Evolutionary conservation across 2,888 invertebrate genomes (phyloP).

Genomic region (Pristionchus maxplancki): DNA sequence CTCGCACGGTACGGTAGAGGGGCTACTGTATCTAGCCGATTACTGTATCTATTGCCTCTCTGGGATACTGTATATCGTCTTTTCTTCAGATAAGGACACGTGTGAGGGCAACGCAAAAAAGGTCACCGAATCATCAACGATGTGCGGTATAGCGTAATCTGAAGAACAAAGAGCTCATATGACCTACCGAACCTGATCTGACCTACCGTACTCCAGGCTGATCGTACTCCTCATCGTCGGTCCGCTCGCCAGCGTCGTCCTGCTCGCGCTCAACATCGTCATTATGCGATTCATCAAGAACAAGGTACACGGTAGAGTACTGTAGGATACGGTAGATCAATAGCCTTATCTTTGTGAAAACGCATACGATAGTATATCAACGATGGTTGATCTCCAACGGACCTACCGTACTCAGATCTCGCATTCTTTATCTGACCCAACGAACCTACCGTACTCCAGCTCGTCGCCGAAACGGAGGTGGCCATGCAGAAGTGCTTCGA

Average conservation of each 20-base stretch:
- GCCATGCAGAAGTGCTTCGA: conserved; percentile 47
- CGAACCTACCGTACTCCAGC: background rate
- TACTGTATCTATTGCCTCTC: background rate
- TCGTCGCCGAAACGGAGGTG: conserved; percentile 18
- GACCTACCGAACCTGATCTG: background rate
- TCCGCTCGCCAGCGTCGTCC: background rate
- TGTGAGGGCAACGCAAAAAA: background rate
- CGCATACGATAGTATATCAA: no score
- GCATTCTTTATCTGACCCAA: background rate
- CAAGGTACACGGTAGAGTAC: background rate
- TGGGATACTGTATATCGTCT: background rate
- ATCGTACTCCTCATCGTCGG: background rate
- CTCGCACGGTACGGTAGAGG: background rate
- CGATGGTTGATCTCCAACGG: background rate
- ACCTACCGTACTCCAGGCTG: conserved; percentile 25
- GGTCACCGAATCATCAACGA: background rate
- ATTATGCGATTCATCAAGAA: conserved; percentile 8
- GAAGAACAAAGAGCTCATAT: no score
- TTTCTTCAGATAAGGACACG: background rate
- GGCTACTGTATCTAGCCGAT: no score
- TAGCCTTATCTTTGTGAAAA: no score
- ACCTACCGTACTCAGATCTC: background rate
- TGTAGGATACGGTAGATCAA: no score
- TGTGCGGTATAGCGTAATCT: background rate
- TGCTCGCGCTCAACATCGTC: conserved; percentile 17